Base-by-base conservation (phyloP, 2,797 vertebrate genomes). In the Acipenser oxyrinchus region DNA sequence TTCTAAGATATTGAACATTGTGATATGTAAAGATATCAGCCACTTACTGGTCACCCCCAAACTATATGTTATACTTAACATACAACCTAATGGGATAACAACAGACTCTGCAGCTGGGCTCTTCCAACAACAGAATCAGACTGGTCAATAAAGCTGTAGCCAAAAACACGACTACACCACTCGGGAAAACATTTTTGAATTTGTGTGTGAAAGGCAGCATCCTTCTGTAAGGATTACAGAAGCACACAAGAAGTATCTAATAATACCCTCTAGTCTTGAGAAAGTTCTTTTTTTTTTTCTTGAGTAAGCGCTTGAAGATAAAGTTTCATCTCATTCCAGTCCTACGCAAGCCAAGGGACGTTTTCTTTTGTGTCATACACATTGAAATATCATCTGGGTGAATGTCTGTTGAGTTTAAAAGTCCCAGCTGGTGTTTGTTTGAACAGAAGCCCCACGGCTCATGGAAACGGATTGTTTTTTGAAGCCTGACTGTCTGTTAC, bases 261-360 rank as follows among this genome's bases (percentile, higher is more conserved):
- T 67, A 66, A 67, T 67, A 70, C 65, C 48, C 65, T 49, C 65
- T 63, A 55, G 65, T 65, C 63, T 18, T 61, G 69, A 70, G 48
- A 67, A 52, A 67, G 53, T 67, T 70, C 1, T 8, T 3, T 53
- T 65, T 69, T 12, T 69, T 12, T 23, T 51, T 37, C 37, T 37
- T 37, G 37, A 37, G 49, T 23, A 60, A 49, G 59, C 10, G 6
- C 9, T 63, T 65, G 65, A 70, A 64, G 18, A 67, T 67, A 67
- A 64, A 67, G 37, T 50, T 67, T 48, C 12, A n/a, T n/a, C 11
- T 63, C 12, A 66, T 15, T 48, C 51, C 13, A 18, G 53, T 61
- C 60, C 69, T 55, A 52, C 2, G 18, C 13, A 18, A 49, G 49
- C 60, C 69, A 18, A 18, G 18, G 0, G 18, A 18, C 2, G 0